Conservation (phyloP, 2,797 vertebrate species). For the Taeniopygia guttata region DNA sequence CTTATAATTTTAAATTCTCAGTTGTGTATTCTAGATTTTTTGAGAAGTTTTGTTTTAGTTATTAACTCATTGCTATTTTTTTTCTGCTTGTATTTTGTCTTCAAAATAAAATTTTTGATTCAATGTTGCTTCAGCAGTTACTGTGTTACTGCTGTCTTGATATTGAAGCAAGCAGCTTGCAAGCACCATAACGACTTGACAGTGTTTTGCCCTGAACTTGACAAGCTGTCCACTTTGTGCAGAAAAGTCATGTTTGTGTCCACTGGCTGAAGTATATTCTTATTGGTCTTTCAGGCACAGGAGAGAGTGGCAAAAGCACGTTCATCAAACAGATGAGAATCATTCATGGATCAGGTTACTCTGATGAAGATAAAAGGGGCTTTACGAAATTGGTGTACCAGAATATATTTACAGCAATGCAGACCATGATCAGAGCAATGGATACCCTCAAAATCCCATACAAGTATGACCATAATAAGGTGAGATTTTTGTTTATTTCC, state of each 20-base stretch:
- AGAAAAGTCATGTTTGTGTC: neutral
- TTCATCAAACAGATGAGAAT: conserved; percentile 97
- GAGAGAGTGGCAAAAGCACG: conserved; percentile 94
- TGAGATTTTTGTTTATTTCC: conserved; percentile 56
- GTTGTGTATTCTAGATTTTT: neutral
- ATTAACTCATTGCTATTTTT: neutral
- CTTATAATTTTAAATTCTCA: neutral
- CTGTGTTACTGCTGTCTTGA: neutral
- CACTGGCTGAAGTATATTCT: conserved; percentile 33
- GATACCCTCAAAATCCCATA: conserved; percentile 92
- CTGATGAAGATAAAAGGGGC: conserved; percentile 91
- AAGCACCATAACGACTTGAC: neutral
- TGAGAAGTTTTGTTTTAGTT: neutral
- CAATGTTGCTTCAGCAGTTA: neutral
- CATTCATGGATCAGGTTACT: conserved; percentile 90
- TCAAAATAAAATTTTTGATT: neutral
- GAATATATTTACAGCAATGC: conserved; percentile 95
- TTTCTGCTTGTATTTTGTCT: neutral
- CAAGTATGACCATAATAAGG: conserved; percentile 92
- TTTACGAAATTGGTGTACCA: conserved; percentile 94
- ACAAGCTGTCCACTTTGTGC: neutral
- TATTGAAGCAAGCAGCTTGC: neutral
- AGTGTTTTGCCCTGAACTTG: neutral
- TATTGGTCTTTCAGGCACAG: conserved; percentile 82
- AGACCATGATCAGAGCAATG: conserved; percentile 90